Evolutionary conservation across 30 jellyfish, hydroid and myxozoan genomes (phyloP).

Genomic region (Clytia hemisphaerica): DNA sequence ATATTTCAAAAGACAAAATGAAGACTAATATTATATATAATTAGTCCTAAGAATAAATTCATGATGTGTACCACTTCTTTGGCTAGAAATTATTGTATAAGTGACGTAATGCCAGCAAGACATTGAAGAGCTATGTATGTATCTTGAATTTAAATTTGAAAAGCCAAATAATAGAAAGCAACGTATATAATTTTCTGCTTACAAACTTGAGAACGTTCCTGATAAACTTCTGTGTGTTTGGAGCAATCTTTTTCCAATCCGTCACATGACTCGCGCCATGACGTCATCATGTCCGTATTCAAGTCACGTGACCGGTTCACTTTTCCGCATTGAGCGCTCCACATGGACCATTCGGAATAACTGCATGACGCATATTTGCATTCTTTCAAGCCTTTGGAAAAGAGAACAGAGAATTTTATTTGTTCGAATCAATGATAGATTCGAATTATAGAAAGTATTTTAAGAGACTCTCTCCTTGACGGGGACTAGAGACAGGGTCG

Average conservation of each 20-base stretch:
- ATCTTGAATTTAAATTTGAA: not conserved
- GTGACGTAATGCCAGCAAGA: no score
- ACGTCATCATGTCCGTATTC: not conserved
- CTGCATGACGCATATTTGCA: slow-evolving; percentile 28
- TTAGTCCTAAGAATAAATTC: no score
- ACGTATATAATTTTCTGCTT: not conserved
- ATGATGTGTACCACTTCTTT: no score
- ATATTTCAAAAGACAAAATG: no score
- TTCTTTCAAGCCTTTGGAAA: not conserved
- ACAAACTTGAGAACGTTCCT: not conserved
- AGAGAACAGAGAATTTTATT: not conserved
- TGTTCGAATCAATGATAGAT: not conserved
- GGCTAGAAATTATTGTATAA: no score
- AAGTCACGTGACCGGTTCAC: slow-evolving; percentile 45
- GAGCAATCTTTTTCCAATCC: not conserved
- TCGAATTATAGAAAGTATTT: not conserved
- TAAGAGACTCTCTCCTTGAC: not conserved
- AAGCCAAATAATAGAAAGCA: not conserved
- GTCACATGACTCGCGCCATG: not conserved
- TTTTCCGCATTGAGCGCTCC: slow-evolving; percentile 51
- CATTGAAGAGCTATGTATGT: no score
- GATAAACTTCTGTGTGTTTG: not conserved
- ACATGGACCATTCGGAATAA: slow-evolving; percentile 53
- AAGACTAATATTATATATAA: no score
- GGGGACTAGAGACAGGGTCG: not conserved